Base-by-base conservation (phyloP, 2,888 invertebrate genomes). In the Alviniconcha strummeri region DNA sequence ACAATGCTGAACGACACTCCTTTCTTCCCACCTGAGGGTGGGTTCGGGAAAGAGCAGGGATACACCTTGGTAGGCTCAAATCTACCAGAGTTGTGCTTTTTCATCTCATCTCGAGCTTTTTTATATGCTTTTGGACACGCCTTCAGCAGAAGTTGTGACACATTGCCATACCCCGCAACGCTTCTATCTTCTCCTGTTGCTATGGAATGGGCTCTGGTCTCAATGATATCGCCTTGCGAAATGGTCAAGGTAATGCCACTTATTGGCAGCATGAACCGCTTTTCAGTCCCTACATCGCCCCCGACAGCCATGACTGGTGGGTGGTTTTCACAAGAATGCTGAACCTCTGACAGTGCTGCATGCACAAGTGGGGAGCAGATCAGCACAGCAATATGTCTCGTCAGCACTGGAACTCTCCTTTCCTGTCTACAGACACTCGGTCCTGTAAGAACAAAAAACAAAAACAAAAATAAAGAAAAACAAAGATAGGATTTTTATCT, bases 1-100 rank as follows among this genome's bases (percentile, higher is more conserved):
- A 81, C 81, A 15, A 72, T 36, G n/a, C 52, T 55, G 9, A 81
- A 81, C 7, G 75, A 74, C 56, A 81, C 72, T 7, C 36, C 15
- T 15, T 64, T 17, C 60, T 78, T 60, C 11, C 15, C 9, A 6
- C 57, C 56, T 15, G 5, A 4, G 11, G 0, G n/a, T 5, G 52
- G 64, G 9, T 52, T 13, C 1, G 78, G 78, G 8, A 75, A 75
- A 36, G 52, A 4, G 52, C 72, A 72, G 4, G 60, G 15, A 56
- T 81, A 72, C 5, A 81, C 55, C 9, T 72, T 56, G 19, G 74
- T n/a, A n/a, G 54, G 8, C 64, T 75, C 71, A 74, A 81, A 57
- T 15, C 54, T 69, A 60, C 8, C 55, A 15, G 13, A n/a, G 7
- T 52, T 60, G 36, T 9, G 1, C 17, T 64, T 36, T 19, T 74